Evolutionary conservation across 2,888 invertebrate species (phyloP), one percentile per base, ranked within the genome.

Genomic region (Ochropleura plecta): DNA sequence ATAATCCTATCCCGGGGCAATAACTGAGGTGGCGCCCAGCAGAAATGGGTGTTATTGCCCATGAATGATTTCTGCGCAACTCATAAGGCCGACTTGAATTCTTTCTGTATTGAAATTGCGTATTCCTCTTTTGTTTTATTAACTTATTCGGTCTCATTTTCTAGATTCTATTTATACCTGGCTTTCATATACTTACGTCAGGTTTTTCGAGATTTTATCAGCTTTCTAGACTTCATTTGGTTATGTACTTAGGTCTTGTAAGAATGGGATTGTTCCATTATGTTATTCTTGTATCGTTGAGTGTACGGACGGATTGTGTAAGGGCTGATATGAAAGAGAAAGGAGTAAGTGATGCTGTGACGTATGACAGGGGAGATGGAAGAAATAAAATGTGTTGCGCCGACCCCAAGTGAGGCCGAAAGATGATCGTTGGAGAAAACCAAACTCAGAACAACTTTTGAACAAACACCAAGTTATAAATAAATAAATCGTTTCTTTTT

Each of bases 1-100:
- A 95, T 95, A 95, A 95, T 95, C 94, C 95, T 93, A 94, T 94
- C 94, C 92, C 91, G 90, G 90, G 92, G 93, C 93, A 94, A 95
- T 95, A 95, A 94, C 95, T 91, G 94, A 93, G 94, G 93, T 93
- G 94, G 93, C 92, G 92, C 91, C 91, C 91, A 93, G 88, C 93
- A 93, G 93, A 94, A 95, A 94, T 94, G 93, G 93, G 92, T 92
- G 95, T 93, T 95, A 94, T 94, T 93, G 91, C 90, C 92, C 93
- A 94, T 94, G 93, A 94, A 94, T 95, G 94, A 94, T 95, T 95
- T 94, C 94, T 92, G 89, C 90, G 88, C 88, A 89, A 90, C 91
- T 91, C 90, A 91, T 91, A 91, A 90, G 89, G 88, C 89, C 83
- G 88, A 89, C 89, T 91, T 88, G 88, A 89, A 91, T 93, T 91